A percentile compares a stretch with the other conserved stretches of the same genome.
These are phyloP conservation scores for Myiozetetes cayanensis DNA, from an alignment of 2,113 vertebrate genomes.

Conservation along the genomic window DNA sequence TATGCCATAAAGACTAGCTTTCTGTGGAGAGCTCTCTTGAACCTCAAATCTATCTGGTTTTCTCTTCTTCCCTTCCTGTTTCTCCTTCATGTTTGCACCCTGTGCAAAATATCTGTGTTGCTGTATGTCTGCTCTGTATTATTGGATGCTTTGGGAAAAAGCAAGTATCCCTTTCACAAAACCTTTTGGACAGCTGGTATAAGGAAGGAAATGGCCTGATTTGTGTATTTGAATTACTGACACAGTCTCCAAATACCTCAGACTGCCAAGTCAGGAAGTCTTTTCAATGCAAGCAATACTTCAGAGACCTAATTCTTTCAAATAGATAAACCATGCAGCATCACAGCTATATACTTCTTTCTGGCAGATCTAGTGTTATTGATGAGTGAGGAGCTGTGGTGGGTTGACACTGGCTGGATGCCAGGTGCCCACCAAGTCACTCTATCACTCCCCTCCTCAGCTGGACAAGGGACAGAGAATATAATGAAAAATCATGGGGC, in stretches of 20 bases:
- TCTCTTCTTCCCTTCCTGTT: not conserved
- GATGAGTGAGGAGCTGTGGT: not conserved
- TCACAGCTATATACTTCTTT: not conserved
- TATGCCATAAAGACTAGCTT: not conserved
- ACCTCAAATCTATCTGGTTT: not conserved
- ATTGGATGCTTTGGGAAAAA: not conserved
- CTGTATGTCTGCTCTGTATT: not conserved
- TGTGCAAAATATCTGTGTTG: not conserved
- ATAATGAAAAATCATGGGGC: not conserved
- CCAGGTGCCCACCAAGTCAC: not conserved
- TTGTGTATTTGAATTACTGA: not conserved
- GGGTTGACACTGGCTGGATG: not conserved
- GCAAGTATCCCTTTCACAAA: not conserved
- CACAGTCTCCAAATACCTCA: not conserved
- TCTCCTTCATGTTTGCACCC: not conserved
- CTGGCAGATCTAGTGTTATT: not conserved
- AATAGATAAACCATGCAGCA: not conserved
- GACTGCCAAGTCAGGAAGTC: not conserved
- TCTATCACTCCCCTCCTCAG: not conserved
- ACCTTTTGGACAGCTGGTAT: not conserved
- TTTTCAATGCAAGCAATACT: slow-evolving; percentile 10
- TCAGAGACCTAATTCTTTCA: not conserved
- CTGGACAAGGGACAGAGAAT: not conserved
- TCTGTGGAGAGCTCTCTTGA: not conserved
- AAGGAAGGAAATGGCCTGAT: not conserved